Conservation (phyloP, 1,140 invertebrate genomes). For the Drosophila kikkawai region DNA sequence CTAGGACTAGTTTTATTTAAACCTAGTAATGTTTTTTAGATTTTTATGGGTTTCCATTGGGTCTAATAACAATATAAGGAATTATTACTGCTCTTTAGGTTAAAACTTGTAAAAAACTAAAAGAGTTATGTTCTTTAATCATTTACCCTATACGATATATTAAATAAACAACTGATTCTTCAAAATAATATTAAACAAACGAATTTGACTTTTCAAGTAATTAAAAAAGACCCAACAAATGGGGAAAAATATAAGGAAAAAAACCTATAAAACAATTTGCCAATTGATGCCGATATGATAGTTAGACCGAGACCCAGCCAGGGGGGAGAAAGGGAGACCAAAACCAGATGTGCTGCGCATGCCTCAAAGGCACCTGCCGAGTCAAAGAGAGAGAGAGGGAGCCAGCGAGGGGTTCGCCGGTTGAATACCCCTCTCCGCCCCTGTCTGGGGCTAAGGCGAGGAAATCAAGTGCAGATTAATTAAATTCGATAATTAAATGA, state of each 20-base stretch:
- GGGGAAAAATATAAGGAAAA: constrained; percentile 19
- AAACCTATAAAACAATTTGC: constrained; percentile 70
- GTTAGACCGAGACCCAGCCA: constrained; percentile 34
- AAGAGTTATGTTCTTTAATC: too few relatives aligned
- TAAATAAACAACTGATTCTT: neutral
- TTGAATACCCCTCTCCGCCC: constrained; percentile 9
- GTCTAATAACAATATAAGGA: neutral
- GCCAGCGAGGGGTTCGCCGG: neutral
- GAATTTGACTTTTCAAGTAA: constrained; percentile 6
- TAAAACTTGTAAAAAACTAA: neutral
- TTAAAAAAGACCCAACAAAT: constrained; percentile 30
- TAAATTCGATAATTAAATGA: constrained; percentile 84
- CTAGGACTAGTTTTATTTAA: neutral
- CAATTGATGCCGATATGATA: constrained; percentile 66
- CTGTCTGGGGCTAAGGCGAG: constrained; percentile 59
- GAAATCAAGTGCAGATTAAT: constrained; percentile 84
- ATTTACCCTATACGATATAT: too few relatives aligned
- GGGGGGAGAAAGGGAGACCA: neutral
- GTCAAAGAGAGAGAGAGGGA: neutral
- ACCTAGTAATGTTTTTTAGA: too few relatives aligned
- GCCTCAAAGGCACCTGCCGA: constrained; percentile 61
- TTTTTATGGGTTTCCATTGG: neutral
- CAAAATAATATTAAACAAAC: neutral
- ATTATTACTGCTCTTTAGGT: neutral
- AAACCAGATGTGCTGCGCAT: constrained; percentile 64